Evolutionary conservation across 2,888 invertebrate species (phyloP).

Genomic region (Ceratothoa steindachneri): DNA sequence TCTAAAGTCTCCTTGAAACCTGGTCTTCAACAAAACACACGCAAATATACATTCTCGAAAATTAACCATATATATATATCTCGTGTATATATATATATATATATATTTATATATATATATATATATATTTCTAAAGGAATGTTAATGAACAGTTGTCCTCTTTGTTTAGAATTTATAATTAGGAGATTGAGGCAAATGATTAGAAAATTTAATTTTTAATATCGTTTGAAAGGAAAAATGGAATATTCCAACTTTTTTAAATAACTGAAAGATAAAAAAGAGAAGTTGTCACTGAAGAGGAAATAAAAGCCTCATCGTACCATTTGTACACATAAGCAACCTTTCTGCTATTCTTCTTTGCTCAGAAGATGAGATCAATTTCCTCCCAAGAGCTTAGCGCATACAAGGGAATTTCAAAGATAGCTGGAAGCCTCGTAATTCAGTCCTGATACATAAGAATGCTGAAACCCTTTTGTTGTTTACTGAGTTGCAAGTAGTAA

Average conservation of each 20-base stretch:
- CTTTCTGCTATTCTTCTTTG: too few relatives aligned
- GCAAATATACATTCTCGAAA: not conserved
- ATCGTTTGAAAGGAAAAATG: not conserved
- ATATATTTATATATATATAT: slow-evolving; percentile 10
- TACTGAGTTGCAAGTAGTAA: too few relatives aligned
- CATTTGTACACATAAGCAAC: too few relatives aligned
- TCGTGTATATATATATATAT: slow-evolving; percentile 11
- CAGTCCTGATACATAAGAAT: too few relatives aligned
- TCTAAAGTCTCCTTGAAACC: too few relatives aligned
- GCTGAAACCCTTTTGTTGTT: too few relatives aligned
- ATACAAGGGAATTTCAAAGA: too few relatives aligned
- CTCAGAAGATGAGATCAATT: too few relatives aligned
- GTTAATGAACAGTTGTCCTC: not conserved
- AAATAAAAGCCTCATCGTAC: too few relatives aligned
- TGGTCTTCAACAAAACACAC: not conserved
- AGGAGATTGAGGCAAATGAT: not conserved
- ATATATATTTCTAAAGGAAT: not conserved
- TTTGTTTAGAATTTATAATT: not conserved
- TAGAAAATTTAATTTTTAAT: not conserved
- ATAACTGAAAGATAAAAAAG: not conserved
- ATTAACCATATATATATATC: not conserved
- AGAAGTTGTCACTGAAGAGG: not conserved
- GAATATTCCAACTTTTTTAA: not conserved
- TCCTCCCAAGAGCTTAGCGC: too few relatives aligned
- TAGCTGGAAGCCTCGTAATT: too few relatives aligned